Conservation (phyloP, 2,888 invertebrate species). For the Microctonus brassicae region DNA sequence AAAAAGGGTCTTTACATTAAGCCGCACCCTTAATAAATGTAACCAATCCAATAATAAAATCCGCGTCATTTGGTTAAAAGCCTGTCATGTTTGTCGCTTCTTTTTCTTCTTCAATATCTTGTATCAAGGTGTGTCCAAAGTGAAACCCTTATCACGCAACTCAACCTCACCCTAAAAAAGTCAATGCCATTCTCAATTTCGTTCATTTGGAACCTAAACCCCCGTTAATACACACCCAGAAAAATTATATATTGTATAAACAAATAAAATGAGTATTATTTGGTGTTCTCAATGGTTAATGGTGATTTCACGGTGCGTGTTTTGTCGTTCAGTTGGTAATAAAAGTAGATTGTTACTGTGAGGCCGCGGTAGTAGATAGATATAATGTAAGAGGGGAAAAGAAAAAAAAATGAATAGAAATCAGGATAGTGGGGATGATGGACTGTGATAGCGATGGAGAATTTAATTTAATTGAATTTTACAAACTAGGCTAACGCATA, state of each 20-base stretch:
- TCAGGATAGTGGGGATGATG: constrained; percentile 23
- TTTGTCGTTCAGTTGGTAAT: neutral
- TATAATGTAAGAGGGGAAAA: neutral
- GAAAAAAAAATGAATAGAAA: constrained; percentile 15
- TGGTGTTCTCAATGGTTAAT: neutral
- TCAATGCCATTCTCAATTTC: constrained; percentile 27
- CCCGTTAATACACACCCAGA: neutral
- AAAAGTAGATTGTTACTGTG: neutral
- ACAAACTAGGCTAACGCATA: constrained; percentile 58
- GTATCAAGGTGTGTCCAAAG: constrained; percentile 62
- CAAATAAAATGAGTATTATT: neutral
- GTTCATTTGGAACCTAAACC: neutral
- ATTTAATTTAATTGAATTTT: constrained; percentile 62
- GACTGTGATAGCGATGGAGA: constrained; percentile 3
- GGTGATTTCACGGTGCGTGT: neutral
- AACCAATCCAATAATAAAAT: constrained; percentile 65
- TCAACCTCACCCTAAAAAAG: constrained; percentile 37
- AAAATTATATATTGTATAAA: too few species aligned
- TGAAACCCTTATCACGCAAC: constrained; percentile 61
- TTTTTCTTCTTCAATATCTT: constrained; percentile 48
- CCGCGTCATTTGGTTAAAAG: constrained; percentile 68
- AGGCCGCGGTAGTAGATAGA: neutral
- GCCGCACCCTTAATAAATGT: constrained; percentile 60
- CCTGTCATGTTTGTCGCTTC: constrained; percentile 49
- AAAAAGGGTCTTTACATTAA: neutral